Percentiles rank a stretch among this genome's conserved stretches.
These are phyloP conservation scores for Neopelma chrysocephalum DNA, from an alignment of 2,797 vertebrate genomes.

Conservation along the genomic window DNA sequence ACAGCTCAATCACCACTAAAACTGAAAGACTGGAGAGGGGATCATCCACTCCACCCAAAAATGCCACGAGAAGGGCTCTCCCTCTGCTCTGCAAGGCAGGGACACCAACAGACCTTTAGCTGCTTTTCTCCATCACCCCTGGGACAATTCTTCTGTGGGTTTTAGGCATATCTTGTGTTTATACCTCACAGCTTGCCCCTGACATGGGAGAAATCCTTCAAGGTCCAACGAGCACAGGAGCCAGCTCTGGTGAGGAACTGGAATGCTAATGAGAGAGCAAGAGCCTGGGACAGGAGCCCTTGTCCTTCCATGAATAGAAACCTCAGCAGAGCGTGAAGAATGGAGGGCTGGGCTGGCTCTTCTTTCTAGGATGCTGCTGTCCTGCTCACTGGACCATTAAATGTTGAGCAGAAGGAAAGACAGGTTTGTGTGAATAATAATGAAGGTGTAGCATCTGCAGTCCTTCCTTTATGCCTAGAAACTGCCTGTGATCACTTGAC, in stretches of 20 bases:
- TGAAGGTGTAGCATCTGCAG: not conserved
- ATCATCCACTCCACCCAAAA: not conserved
- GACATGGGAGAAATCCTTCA: conserved; percentile 14
- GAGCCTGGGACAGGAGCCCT: not conserved
- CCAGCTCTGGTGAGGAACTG: not conserved
- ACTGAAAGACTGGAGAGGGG: not conserved
- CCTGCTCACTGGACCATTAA: conserved; percentile 23
- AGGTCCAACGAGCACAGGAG: conserved; percentile 1
- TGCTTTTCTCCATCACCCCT: not conserved
- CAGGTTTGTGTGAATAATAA: conserved; percentile 26
- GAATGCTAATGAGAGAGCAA: not conserved
- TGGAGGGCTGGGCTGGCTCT: not conserved
- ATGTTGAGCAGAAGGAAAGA: conserved; percentile 34
- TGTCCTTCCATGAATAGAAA: conserved; percentile 12
- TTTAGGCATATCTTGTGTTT: not conserved
- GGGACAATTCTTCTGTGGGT: fast-evolving
- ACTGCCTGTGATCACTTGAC: not conserved
- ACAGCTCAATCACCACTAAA: not conserved
- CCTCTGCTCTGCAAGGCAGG: not conserved
- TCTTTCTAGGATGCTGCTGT: not conserved
- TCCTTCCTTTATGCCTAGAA: not conserved
- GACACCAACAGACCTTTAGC: not conserved
- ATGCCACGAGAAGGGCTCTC: fast-evolving
- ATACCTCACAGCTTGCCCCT: not conserved
- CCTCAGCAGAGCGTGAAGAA: conserved; percentile 10